phyloP scores from a whole-genome alignment of 2,888 invertebrate genomes.

The Protophormia terraenovae region DNA sequence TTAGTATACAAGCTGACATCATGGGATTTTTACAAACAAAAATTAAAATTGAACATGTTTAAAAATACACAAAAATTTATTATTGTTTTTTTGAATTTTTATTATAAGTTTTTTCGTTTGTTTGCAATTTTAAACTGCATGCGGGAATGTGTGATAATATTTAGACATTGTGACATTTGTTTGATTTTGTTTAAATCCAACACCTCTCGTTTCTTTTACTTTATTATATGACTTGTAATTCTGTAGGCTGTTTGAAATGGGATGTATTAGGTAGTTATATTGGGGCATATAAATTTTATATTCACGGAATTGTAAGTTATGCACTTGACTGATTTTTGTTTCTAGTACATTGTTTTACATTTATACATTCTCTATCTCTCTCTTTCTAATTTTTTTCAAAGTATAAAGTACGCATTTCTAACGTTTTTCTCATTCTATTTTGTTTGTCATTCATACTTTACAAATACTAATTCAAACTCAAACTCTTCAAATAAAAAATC shows the following conservation, averaged over 20 bases:
- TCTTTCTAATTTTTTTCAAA: not conserved
- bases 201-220: not conserved
- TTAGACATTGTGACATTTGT: conserved; percentile 66
- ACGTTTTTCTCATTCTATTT: conserved; percentile 42
- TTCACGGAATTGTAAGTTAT: conserved; percentile 79
- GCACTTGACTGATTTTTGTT: conserved; percentile 77
- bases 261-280: not conserved
- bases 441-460: conserved; percentile 62
- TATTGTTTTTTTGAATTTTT: not conserved
- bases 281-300: conserved; percentile 72
- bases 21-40: conserved; percentile 76
- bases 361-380: not conserved
- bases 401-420: conserved; percentile 65
- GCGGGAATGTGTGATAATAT: conserved; percentile 64
- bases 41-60: conserved; percentile 31
- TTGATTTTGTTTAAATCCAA: conserved; percentile 48
- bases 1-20: conserved; percentile 80
- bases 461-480: conserved; percentile 37
- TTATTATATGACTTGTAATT: not conserved
- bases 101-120: conserved; percentile 55
- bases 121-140: conserved; percentile 68
- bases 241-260: not conserved
- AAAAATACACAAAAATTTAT: conserved; percentile 52
- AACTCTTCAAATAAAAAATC: conserved; percentile 2
- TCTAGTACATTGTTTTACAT: conserved; percentile 33